Conservation (phyloP, 2,797 vertebrate genomes). For the Acropternis orthonyx region DNA sequence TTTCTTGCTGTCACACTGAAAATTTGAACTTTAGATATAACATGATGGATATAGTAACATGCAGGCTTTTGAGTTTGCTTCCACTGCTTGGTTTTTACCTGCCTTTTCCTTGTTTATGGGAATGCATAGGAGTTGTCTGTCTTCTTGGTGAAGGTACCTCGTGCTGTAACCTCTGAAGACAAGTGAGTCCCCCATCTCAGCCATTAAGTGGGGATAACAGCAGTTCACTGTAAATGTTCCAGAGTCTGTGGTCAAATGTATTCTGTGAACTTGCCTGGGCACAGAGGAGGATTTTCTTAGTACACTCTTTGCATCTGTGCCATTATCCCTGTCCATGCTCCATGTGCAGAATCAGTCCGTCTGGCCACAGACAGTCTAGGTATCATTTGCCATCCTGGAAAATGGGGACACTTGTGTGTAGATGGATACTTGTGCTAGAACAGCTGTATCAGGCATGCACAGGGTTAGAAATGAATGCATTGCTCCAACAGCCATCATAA, state of each 20-base stretch:
- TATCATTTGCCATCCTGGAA: neutral
- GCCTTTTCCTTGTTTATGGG: neutral
- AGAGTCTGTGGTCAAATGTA: neutral
- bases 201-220: neutral
- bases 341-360: neutral
- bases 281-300: neutral
- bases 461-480: neutral
- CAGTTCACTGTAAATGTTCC: neutral
- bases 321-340: neutral
- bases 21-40: neutral
- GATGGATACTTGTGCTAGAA: neutral
- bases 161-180: neutral
- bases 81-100: neutral
- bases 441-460: neutral
- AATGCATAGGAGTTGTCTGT: neutral
- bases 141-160: neutral
- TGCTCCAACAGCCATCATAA: fast-evolving
- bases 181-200: neutral
- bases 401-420: neutral
- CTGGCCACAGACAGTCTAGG: fast-evolving
- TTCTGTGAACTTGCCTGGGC: neutral
- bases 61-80: neutral
- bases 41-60: fast-evolving
- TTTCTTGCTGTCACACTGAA: neutral
- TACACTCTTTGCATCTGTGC: neutral